Percentiles rank a stretch among this genome's conserved stretches.
These are phyloP conservation scores for Lasioglossum figueresi DNA, from an alignment of 2,888 invertebrate species.

Conservation along the genomic window DNA sequence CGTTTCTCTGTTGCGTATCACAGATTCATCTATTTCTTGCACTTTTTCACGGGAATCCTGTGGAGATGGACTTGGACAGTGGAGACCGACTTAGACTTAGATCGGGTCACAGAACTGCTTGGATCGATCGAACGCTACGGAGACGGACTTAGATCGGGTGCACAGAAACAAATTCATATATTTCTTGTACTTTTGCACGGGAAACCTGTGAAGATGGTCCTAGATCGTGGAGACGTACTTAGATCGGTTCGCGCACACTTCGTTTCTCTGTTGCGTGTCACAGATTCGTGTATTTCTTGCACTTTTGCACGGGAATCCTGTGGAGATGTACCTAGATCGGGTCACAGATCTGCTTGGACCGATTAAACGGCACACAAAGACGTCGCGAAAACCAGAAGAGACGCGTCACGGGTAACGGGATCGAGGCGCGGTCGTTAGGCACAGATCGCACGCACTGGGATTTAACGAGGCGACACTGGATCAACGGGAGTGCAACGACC, in stretches of 20 bases:
- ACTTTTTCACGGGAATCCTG: too few species aligned
- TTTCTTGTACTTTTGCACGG: not conserved
- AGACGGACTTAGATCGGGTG: too few species aligned
- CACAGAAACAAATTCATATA: not conserved
- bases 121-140: too few species aligned
- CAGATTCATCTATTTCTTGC: not conserved
- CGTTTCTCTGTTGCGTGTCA: not conserved
- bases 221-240: not conserved
- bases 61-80: too few species aligned
- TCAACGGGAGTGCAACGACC: conserved; percentile 62
- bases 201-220: not conserved
- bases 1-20: not conserved
- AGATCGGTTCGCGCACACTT: not conserved
- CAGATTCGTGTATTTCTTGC: not conserved
- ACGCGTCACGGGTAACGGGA: conserved; percentile 68
- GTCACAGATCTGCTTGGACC: not conserved
- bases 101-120: too few species aligned
- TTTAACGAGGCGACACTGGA: conserved; percentile 50
- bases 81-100: too few species aligned
- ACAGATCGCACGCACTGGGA: conserved; percentile 57
- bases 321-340: too few species aligned
- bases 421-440: conserved; percentile 48
- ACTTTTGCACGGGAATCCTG: too few species aligned
- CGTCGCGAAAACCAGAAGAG: not conserved
- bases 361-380: not conserved